These are phyloP conservation scores for Danio kyathit DNA, from an alignment of 2,797 vertebrate genomes.

Conservation along the genomic window DNA sequence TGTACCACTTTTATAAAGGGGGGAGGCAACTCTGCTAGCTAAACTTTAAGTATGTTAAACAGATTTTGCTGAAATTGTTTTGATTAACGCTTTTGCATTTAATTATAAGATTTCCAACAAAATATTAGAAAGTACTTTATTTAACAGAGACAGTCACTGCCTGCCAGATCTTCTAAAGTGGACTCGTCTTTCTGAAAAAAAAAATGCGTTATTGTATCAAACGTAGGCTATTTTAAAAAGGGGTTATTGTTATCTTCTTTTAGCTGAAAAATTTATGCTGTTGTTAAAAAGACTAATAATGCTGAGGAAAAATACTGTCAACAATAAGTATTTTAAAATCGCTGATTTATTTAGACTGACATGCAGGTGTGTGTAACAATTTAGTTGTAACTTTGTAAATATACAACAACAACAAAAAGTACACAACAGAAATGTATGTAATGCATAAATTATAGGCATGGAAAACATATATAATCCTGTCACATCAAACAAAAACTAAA, in stretches of 20 bases:
- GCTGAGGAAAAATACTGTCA: background rate
- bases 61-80: background rate
- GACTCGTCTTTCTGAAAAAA: constrained; percentile 29
- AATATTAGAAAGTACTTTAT: background rate
- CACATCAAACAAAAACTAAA: background rate
- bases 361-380: no score
- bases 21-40: constrained; percentile 18
- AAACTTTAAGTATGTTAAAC: background rate
- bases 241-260: background rate
- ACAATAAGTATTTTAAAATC: background rate
- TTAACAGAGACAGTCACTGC: background rate
- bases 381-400: no score
- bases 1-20: constrained; percentile 73
- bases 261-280: background rate
- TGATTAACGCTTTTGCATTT: background rate
- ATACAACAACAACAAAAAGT: no score
- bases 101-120: background rate
- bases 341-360: constrained; percentile 23
- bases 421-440: no score
- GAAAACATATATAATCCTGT: background rate
- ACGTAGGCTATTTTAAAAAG: background rate
- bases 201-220: background rate
- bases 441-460: no score
- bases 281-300: background rate
- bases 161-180: background rate